Evolutionary conservation across 2,797 vertebrate species (phyloP), one percentile per base, ranked within the genome.

Genomic region (Potorous gilbertii): DNA sequence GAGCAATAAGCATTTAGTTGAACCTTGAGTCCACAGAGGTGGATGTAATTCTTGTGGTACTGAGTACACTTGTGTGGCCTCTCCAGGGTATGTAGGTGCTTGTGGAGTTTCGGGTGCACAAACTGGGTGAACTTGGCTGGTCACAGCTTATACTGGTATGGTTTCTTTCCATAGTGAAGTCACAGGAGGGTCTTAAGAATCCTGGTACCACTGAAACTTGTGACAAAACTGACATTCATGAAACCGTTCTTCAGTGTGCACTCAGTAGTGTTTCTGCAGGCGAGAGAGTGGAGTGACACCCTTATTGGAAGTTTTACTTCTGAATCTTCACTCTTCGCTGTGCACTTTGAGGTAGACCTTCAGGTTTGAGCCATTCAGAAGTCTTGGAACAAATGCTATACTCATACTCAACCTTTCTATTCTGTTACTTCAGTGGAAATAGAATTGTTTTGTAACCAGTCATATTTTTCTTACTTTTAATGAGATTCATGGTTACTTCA

Each of bases 171-270:
- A 0, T 99, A 99, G 98, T 99, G 99, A 89, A 99, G 99, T 90
- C 99, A 99, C 96, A 99, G 98, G 98, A 99, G 99, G 56, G 99
- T 99, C 98, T 99, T 99, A 97, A 99, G 99, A 98, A 99, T 99
- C 98, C 99, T 99, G 98, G 99, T 99, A 99, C 99, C 99, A 99
- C 99, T 99, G 98, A 99, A 99, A 99, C 98, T 99, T 99, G 98
- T 99, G 99, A 98, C 99, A 99, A 97, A 99, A 99, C 99, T 99
- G 99, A 98, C 99, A 99, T 98, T 99, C 99, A 0, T 99, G 99
- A 59, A 99, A 99, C 94, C 99, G 99, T 97, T 99, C 99, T 98
- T 99, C 99, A 0, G 99, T 99, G 98, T 99, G 99, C 93, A 99
- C 99, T 98, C 99, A 98, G 98, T 99, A 99, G 99, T 99, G 99